Evolutionary conservation across 2,113 vertebrate species (phyloP).

Genomic region (Butorides virescens): DNA sequence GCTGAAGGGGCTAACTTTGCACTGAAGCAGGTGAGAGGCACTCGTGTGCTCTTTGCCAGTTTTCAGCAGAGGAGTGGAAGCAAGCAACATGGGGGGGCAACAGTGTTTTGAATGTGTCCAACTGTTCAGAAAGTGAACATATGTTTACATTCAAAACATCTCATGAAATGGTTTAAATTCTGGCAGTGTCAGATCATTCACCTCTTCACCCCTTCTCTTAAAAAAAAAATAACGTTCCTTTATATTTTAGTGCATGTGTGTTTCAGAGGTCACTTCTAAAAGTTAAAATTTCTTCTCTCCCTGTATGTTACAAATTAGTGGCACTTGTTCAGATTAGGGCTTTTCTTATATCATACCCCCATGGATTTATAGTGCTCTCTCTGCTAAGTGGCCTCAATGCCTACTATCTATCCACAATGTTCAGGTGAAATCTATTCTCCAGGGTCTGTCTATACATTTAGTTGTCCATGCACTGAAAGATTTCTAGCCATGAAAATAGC

Average conservation of each 20-base stretch:
- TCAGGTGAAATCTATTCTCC: neutral
- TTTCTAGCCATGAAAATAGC: neutral
- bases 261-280: neutral
- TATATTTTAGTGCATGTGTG: neutral
- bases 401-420: neutral
- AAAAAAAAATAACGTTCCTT: neutral
- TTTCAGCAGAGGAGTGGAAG: neutral
- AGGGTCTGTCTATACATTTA: neutral
- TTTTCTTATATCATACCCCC: neutral
- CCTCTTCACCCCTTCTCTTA: neutral
- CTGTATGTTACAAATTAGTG: neutral
- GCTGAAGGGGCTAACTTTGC: neutral
- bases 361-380: neutral
- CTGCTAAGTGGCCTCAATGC: neutral
- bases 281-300: neutral
- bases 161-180: neutral
- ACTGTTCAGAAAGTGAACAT: neutral
- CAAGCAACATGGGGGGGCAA: neutral
- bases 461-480: neutral
- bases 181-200: neutral
- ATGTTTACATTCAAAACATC: neutral
- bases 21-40: neutral
- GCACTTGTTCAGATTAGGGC: neutral
- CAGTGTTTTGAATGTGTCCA: neutral
- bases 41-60: neutral